Percentiles rank a stretch among this genome's conserved stretches.
Conservation (phyloP, 2,113 vertebrate genomes). For the Litocranius walleri region DNA sequence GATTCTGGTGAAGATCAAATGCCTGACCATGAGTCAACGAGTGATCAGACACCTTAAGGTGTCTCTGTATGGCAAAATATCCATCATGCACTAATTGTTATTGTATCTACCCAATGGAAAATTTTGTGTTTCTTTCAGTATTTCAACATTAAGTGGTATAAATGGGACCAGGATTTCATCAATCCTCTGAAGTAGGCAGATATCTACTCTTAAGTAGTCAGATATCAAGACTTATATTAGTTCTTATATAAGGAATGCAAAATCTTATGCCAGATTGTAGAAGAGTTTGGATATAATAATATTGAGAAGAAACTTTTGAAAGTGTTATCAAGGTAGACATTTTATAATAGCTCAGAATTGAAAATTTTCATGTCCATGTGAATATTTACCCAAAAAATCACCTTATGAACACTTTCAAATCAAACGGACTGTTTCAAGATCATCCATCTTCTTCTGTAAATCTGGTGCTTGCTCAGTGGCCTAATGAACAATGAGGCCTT, state of each 20-base stretch:
- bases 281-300: neutral
- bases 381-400: neutral
- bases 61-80: neutral
- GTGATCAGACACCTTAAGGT: neutral
- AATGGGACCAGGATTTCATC: neutral
- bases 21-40: neutral
- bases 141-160: neutral
- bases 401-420: neutral
- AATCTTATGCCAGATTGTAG: neutral
- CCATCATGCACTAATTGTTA: neutral
- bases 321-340: accelerated
- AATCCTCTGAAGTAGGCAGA: neutral
- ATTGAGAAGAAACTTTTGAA: neutral
- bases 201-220: neutral
- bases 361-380: neutral
- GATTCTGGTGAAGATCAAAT: neutral
- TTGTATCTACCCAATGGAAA: neutral
- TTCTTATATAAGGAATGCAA: neutral
- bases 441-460: neutral
- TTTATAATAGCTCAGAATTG: neutral
- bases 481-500: neutral
- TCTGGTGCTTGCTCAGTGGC: neutral
- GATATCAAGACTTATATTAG: neutral
- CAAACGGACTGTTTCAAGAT: neutral
- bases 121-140: neutral